Base-by-base conservation (phyloP, 2,888 invertebrate species). In the Monopis laevigella region DNA sequence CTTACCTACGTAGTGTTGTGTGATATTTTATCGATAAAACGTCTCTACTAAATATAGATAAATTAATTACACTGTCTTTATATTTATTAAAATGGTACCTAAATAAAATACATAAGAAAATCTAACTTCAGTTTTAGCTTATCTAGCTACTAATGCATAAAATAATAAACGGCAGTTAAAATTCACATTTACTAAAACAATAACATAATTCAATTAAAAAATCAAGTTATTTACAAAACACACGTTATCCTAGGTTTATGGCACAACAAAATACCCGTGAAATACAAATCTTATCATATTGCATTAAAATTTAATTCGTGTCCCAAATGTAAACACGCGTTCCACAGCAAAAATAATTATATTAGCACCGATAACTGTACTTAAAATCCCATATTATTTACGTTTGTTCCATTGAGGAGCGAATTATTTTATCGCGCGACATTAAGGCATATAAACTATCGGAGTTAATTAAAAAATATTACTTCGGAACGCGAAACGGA, bases 401-500 rank as follows among this genome's bases (percentile, higher is more conserved):
- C 56, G 55, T 55, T 52, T 51, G n/a, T n/a, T n/a, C n/a, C n/a
- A n/a, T n/a, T n/a, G n/a, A n/a, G n/a, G n/a, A n/a, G n/a, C n/a
- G n/a, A n/a, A n/a, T n/a, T 28, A 38, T 58, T 61, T 65, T 68
- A 69, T 64, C 65, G 63, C 62, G 59, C 62, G 60, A 65, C 64
- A 71, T 70, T 74, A 67, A 55, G 62, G 66, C 14, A 72, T 82
- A 82, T 84, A 83, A 83, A 83, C 78, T 77, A 78, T 82, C 65
- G 63, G 68, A 74, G 73, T 65, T 75, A 77, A 78, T 80, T 78
- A 74, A 77, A 72, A 73, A 71, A 63, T 65, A 63, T 66, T 29
- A 7, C 29, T 14, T 10, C 53, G 53, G 57, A 47, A 50, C 50
- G 47, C 45, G 48, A 51, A 44, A 51, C 60, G 55, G 13, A 52